phyloP scores from a whole-genome alignment of 35 echinoderm and acorn worm species.

The Holothuria glaberrima region DNA sequence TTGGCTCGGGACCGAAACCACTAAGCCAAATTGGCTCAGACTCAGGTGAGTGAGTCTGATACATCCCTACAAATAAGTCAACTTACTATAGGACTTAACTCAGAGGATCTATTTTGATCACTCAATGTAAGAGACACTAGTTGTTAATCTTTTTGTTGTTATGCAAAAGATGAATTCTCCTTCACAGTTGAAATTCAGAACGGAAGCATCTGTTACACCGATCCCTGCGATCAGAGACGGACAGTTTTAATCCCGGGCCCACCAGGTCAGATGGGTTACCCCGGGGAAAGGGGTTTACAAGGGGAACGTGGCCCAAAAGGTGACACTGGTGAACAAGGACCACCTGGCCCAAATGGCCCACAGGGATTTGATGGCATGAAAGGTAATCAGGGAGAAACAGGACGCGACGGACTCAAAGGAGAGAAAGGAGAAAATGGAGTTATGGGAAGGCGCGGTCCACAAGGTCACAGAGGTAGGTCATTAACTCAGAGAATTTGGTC shows the following conservation, averaged over 20 bases:
- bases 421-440: not conserved
- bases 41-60: too few relatives aligned
- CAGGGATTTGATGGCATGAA: not conserved
- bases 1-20: too few relatives aligned
- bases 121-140: too few relatives aligned
- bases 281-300: not conserved
- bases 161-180: too few relatives aligned
- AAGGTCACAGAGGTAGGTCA: not conserved
- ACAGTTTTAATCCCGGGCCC: constrained; percentile 24
- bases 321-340: not conserved
- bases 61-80: too few relatives aligned
- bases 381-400: not conserved
- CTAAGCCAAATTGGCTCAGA: too few relatives aligned
- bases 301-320: not conserved
- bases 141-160: too few relatives aligned
- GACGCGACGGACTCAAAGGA: not conserved
- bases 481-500: too few relatives aligned
- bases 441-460: not conserved
- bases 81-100: too few relatives aligned
- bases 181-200: constrained; percentile 17
- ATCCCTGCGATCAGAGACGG: constrained; percentile 24
- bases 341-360: not conserved
- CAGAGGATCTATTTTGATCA: too few relatives aligned
- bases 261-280: constrained; percentile 10
- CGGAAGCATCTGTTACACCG: constrained; percentile 7